Percentiles rank a stretch among this genome's conserved stretches.
These are phyloP conservation scores for Dissostichus mawsoni DNA, from an alignment of 2,113 vertebrate genomes.

Conservation along the genomic window DNA sequence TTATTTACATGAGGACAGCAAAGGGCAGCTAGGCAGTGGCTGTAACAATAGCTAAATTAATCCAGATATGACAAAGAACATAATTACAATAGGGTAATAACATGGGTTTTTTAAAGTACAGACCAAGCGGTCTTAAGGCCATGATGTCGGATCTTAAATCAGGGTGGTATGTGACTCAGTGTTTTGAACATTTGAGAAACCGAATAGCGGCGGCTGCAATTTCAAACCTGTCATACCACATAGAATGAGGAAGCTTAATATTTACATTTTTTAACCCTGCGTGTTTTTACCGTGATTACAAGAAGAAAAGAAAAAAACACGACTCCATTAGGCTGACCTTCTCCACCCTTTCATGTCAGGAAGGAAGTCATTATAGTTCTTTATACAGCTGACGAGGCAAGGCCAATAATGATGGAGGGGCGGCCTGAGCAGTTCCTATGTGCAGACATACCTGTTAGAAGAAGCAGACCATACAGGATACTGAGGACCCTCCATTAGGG, in stretches of 20 bases:
- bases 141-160: neutral
- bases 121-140: neutral
- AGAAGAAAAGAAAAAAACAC: slow-evolving; percentile 43
- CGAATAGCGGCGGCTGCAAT: slow-evolving; percentile 60
- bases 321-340: slow-evolving; percentile 76
- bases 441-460: slow-evolving; percentile 59
- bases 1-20: slow-evolving; percentile 42
- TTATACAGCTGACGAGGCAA: slow-evolving; percentile 79
- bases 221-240: slow-evolving; percentile 59
- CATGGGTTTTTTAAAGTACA: neutral
- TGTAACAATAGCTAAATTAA: slow-evolving; percentile 28
- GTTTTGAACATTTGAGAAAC: slow-evolving; percentile 60
- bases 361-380: slow-evolving; percentile 84
- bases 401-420: slow-evolving; percentile 56
- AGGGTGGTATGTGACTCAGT: neutral
- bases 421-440: slow-evolving; percentile 30
- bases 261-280: slow-evolving; percentile 78
- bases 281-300: slow-evolving; percentile 77
- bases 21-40: slow-evolving; percentile 6
- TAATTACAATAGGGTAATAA: slow-evolving; percentile 2
- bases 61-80: slow-evolving; percentile 33
- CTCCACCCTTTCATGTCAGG: slow-evolving; percentile 81
- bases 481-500: slow-evolving; percentile 72
- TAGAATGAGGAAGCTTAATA: slow-evolving; percentile 74
- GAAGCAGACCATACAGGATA: slow-evolving; percentile 45